Percentiles rank a stretch among this genome's conserved stretches.
These are phyloP conservation scores for Anseranas semipalmata DNA, from an alignment of 2,113 vertebrate genomes.

Conservation along the genomic window DNA sequence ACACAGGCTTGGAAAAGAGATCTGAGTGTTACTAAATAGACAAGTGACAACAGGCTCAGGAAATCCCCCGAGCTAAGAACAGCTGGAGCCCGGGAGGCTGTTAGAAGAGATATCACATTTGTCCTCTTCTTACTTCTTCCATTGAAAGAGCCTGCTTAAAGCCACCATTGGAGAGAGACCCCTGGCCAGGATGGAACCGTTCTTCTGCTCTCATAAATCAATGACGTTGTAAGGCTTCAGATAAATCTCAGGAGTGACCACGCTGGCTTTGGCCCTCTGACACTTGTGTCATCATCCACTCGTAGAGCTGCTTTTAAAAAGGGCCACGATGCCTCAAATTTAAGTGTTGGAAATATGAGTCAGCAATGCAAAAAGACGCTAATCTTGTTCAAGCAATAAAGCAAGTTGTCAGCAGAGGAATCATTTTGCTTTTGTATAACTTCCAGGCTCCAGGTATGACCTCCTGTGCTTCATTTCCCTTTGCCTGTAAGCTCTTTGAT, in stretches of 20 bases:
- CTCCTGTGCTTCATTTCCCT: neutral
- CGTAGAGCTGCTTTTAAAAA: neutral
- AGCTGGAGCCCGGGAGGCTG: neutral
- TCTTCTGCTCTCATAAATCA: neutral
- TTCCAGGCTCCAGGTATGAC: neutral
- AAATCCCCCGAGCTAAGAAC: neutral
- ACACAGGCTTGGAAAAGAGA: neutral
- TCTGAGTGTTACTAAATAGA: neutral
- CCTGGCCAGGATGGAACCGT: neutral
- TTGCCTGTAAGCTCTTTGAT: neutral
- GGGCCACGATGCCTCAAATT: neutral
- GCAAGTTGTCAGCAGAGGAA: neutral
- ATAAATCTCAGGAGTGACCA: neutral
- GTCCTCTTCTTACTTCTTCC: neutral
- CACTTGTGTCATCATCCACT: neutral
- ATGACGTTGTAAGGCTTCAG: fast-evolving
- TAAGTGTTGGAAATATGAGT: neutral
- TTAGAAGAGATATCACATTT: neutral
- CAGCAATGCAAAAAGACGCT: neutral
- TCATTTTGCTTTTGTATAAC: neutral
- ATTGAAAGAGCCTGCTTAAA: neutral
- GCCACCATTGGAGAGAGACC: neutral
- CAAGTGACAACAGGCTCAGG: neutral
- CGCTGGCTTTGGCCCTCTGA: neutral
- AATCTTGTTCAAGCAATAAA: neutral